Evolutionary conservation across 37 sponge, comb jelly and placozoan genomes (phyloP), one percentile per base, ranked within the genome.

Genomic region (Hexactinellida sp.): DNA sequence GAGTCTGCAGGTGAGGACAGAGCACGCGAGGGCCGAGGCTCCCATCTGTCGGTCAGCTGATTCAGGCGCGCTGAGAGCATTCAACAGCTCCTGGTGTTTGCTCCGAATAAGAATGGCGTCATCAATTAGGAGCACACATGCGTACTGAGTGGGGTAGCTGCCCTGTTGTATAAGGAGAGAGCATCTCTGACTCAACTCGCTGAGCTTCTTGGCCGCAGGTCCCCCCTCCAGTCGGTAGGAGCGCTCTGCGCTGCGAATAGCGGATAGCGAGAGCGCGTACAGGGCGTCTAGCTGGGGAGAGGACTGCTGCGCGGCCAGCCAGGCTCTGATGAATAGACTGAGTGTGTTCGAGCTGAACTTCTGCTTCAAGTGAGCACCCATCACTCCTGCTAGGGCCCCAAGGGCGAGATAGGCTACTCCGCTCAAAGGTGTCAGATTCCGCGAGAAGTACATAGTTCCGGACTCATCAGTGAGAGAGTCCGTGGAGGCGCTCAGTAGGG

Each of bases 1-100:
- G 5, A 63, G 76, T 63, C 76, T 63, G 76, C 76, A 63, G 5
- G 76, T 63, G 5, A 63, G 76, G 76, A 63, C 76, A 63, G 76
- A 63, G 30, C 76, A 63, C 19, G 21, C 13, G 28, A 63, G 21
- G 5, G 76, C 76, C 13, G 76, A 10, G 13, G 5, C 13, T 23
- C 13, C 76, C 21, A 63, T 5, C 21, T 10, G 76, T 63, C 13
- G 76, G 5, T 10, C 76, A 63, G 32, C 3, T 5, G 13, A 41
- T 13, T 41, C 47, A 16, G 5, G 47, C 5, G 47, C 47, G 3
- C 19, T 63, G 32, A 63, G 76, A 32, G 76, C 30, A 3, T 63
- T n/a, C 30, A 63, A 32, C 13, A 23, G 13, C 34, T 63, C 76
- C 76, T 63, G 76, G 3, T 63, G 76, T 63, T 63, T 63, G 76